These are phyloP conservation scores for Dolichopus griseipennis DNA, from an alignment of 2,888 invertebrate species.

Conservation along the genomic window DNA sequence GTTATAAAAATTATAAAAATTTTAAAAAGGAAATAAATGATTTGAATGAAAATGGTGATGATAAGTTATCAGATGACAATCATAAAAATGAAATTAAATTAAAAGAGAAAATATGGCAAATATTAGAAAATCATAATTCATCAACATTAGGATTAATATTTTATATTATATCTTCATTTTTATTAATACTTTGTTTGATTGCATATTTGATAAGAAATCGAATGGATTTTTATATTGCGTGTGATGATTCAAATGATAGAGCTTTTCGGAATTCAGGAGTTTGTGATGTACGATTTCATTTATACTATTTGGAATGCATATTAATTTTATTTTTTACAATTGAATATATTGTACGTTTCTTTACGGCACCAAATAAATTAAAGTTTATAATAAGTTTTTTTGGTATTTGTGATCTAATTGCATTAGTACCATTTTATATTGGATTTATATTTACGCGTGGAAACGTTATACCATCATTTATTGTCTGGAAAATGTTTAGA, in stretches of 20 bases:
- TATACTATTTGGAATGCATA: constrained; percentile 96
- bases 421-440: constrained; percentile 98
- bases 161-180: constrained; percentile 99
- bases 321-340: constrained; percentile 91
- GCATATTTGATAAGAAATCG: no score
- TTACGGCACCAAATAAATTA: constrained; percentile 97
- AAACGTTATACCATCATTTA: constrained; percentile 98
- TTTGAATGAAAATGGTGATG: constrained; percentile 94
- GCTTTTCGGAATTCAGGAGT: constrained; percentile 80
- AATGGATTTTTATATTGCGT: constrained; percentile 84
- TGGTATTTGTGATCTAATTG: constrained; percentile 99
- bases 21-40: constrained; percentile 98
- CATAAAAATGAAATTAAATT: constrained; percentile 83
- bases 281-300: constrained; percentile 97
- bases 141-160: constrained; percentile 98
- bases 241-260: constrained; percentile 98
- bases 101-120: constrained; percentile 97
- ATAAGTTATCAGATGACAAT: constrained; percentile 86
- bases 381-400: constrained; percentile 97
- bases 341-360: constrained; percentile 88
- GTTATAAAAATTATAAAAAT: constrained; percentile 99
- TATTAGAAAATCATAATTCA: constrained; percentile 98
- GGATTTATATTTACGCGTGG: constrained; percentile 95
- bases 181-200: constrained; percentile 51
- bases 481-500: constrained; percentile 95